Evolutionary conservation across 2,113 vertebrate species (phyloP).

Genomic region (Leucosticte australis): DNA sequence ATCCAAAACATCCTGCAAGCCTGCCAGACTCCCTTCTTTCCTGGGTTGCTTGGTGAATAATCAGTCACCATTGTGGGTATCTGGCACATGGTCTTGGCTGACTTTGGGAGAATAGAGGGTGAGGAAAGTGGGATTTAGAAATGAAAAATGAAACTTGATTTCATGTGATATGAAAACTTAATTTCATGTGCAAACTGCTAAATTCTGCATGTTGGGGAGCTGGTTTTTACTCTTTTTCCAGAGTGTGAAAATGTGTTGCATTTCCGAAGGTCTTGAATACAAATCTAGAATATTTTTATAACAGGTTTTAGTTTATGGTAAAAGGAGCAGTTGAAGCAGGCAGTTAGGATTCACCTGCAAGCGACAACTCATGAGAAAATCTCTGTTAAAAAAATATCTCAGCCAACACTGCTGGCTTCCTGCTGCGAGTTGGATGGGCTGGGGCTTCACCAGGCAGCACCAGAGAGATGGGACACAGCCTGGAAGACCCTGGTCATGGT

Average conservation of each 20-base stretch:
- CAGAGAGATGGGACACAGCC: not conserved
- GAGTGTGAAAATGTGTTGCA: not conserved
- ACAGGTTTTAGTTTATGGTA: not conserved
- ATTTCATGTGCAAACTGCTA: not conserved
- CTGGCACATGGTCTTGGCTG: not conserved
- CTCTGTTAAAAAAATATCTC: not conserved
- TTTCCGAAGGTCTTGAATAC: not conserved
- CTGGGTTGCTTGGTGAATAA: not conserved
- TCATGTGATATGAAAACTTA: not conserved
- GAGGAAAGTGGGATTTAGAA: not conserved
- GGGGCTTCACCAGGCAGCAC: not conserved
- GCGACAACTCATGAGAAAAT: not conserved
- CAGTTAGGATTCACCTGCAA: not conserved
- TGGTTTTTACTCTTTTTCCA: not conserved
- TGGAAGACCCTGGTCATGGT: not conserved
- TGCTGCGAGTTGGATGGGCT: rapidly evolving
- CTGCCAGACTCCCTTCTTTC: not conserved
- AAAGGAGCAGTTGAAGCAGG: not conserved
- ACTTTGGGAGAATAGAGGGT: not conserved
- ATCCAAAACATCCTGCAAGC: not conserved
- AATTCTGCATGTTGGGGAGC: not conserved
- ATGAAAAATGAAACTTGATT: not conserved
- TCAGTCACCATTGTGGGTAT: rapidly evolving
- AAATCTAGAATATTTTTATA: not conserved
- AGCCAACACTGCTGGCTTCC: rapidly evolving